Evolutionary conservation across 2,888 invertebrate genomes (phyloP).

Genomic region (Andrena fulva): DNA sequence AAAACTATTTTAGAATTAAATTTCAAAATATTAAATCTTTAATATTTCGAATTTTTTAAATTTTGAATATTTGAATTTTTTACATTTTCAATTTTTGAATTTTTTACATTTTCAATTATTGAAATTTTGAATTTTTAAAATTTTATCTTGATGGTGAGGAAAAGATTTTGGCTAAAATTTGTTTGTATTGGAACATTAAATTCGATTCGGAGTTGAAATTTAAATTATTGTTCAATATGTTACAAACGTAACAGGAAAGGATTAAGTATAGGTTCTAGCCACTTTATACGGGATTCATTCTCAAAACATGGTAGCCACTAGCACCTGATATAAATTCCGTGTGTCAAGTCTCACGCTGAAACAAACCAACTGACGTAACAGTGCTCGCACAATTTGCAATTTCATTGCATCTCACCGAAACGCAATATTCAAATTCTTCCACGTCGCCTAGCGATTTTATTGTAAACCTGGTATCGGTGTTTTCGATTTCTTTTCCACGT

Average conservation of each 20-base stretch:
- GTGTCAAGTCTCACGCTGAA: not conserved
- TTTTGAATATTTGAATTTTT: no score
- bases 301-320: not conserved
- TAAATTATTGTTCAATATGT: not conserved
- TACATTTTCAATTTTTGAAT: not conserved
- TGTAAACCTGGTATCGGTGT: not conserved
- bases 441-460: not conserved
- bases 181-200: no score
- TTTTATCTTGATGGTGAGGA: no score
- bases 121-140: no score
- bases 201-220: not conserved
- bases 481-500: not conserved
- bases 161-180: no score
- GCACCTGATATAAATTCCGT: conserved; percentile 13
- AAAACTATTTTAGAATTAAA: not conserved
- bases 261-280: not conserved
- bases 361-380: conserved; percentile 1
- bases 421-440: conserved; percentile 15
- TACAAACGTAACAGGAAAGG: not conserved
- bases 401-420: not conserved
- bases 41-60: no score
- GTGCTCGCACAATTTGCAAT: not conserved
- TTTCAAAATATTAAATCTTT: no score
- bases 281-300: not conserved
- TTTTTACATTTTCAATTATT: not conserved